phyloP scores from a whole-genome alignment of 2,113 vertebrate species.

The Mionectes macconnelli region DNA sequence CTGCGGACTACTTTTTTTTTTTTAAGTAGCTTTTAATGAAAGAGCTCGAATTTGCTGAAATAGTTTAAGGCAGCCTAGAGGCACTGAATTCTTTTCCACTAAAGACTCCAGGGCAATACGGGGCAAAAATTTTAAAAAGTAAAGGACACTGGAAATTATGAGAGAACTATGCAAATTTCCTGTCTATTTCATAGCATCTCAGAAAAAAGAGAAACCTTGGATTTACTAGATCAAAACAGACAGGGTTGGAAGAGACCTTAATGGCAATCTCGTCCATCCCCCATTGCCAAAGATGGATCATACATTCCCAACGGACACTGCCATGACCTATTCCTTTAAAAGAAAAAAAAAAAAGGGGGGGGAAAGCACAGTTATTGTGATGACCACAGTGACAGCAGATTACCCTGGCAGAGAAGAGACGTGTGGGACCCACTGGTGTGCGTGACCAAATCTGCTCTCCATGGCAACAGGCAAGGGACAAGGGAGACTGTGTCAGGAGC shows the following conservation, averaged over 20 bases:
- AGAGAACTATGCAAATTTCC: not conserved
- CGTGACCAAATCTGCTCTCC: constrained; percentile 71
- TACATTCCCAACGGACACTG: not conserved
- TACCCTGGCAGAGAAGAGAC: constrained; percentile 46
- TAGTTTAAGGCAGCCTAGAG: not conserved
- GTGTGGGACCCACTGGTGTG: constrained; percentile 50
- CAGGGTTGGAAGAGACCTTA: not conserved
- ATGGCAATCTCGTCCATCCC: not conserved
- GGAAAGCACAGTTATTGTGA: constrained; percentile 7
- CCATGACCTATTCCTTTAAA: constrained; percentile 4
- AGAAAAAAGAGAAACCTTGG: not conserved
- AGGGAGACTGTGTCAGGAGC: constrained; percentile 21
- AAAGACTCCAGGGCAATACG: not conserved
- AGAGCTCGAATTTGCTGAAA: not conserved
- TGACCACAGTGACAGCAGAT: constrained; percentile 57
- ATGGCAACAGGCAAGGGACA: constrained; percentile 66
- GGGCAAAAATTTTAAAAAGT: not conserved
- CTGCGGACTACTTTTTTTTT: not conserved
- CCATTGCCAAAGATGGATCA: not conserved
- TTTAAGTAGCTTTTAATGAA: not conserved
- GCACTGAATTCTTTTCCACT: not conserved
- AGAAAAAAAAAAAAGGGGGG: not conserved
- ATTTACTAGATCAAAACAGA: not conserved
- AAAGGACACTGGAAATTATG: not conserved
- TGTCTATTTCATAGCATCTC: not conserved